Conservation (phyloP, 2,113 vertebrate genomes). For the Epinephelus moara region DNA sequence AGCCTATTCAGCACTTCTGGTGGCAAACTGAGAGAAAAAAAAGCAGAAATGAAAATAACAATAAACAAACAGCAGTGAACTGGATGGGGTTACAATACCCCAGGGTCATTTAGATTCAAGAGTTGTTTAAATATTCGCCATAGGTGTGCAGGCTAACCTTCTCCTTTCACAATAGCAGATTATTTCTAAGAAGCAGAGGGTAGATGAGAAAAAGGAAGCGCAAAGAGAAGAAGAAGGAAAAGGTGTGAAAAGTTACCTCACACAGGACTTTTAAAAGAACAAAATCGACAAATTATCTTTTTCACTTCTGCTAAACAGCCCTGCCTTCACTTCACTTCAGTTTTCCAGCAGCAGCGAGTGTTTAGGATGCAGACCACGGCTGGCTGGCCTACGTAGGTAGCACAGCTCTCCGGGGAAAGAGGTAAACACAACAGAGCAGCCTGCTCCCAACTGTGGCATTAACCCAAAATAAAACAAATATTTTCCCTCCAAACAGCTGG, state of each 20-base stretch:
- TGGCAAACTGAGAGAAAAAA: constrained; percentile 28
- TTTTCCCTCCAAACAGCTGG: constrained; percentile 29
- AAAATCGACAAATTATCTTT: not conserved
- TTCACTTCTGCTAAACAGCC: constrained; percentile 37
- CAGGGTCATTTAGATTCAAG: not conserved
- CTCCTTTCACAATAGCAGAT: not conserved
- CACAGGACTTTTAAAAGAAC: not conserved
- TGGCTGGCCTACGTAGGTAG: constrained; percentile 52
- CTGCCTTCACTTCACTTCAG: constrained; percentile 14
- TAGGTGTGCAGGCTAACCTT: too few relatives aligned
- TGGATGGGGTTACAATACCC: not conserved
- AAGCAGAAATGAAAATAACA: constrained; percentile 74
- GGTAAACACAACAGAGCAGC: constrained; percentile 66
- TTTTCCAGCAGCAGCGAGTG: constrained; percentile 25
- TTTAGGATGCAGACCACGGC: constrained; percentile 56
- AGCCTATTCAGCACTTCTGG: constrained; percentile 57
- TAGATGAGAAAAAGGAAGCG: constrained; percentile 7
- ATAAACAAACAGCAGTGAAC: constrained; percentile 48
- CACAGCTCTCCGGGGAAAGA: constrained; percentile 55
- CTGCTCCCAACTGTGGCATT: constrained; percentile 54
- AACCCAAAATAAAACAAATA: constrained; percentile 54
- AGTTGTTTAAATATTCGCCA: not conserved
- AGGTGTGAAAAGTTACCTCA: not conserved
- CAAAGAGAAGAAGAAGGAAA: not conserved
- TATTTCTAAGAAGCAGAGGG: constrained; percentile 15